Evolutionary conservation across 1,140 invertebrate genomes (phyloP), one percentile per base, ranked within the genome.

Genomic region (Triops longicaudatus): DNA sequence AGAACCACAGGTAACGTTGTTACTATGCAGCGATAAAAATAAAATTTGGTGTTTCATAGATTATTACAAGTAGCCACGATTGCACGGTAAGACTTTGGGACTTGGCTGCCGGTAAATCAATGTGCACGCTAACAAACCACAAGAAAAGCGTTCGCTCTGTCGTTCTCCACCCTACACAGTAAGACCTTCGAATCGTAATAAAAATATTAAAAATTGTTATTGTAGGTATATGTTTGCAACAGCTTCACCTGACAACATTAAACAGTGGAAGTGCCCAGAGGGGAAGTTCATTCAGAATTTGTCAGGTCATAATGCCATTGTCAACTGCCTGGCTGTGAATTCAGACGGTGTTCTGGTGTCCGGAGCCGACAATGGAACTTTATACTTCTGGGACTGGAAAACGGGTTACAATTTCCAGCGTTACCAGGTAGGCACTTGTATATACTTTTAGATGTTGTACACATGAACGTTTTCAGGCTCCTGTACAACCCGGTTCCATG

Each of bases 361-460:
- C 37, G 98, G 97, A 73, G 98, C 95, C 75, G 98, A 99, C 83
- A 99, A 99, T 86, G 98, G 98, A n/a, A 97, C 96, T 10, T 89
- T 99, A 86, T 91, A 94, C 83, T 94, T 97, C 81, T 99, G 97
- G 98, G 98, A 99, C 85, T 99, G 98, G 97, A 89, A 93, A 81
- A 98, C 97, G 17, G 98, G 97, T 73, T 93, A 99, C 82, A 99
- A 99, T 86, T 99, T 99, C 84, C 97, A 99, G 86, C 88, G 94
- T 80, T 83, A 94, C 75, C 88, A 90, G 84, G 88, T 89, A 77
- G 79, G 81, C 79, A 73, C 31, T 10, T 4, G 22, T 43, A 14
- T 28, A n/a, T 5, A 14, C 74, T 27, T 28, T 75, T 27, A 76
- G 14, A 26, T 78, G 17, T 17, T 78, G 9, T 27, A 14, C 26